Percentiles rank a stretch among this genome's conserved stretches.
These are phyloP conservation scores for Trissolcus basalis DNA, from an alignment of 1,140 invertebrate genomes.

Conservation along the genomic window DNA sequence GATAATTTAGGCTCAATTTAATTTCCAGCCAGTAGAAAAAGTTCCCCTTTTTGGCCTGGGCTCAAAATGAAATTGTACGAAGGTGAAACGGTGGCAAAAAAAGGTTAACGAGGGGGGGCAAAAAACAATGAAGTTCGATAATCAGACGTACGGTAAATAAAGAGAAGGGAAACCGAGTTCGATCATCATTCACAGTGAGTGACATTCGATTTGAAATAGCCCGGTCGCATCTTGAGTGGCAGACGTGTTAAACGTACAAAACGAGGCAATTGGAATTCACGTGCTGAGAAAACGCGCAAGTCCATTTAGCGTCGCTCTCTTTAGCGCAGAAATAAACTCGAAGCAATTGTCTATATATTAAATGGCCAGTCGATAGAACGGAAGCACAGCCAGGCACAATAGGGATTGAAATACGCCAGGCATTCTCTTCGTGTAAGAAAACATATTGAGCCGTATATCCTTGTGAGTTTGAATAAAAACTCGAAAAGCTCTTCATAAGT, in stretches of 20 bases:
- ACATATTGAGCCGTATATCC: conserved; percentile 14
- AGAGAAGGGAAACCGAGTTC: conserved; percentile 23
- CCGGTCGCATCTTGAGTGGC: conserved; percentile 45
- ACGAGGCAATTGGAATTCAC: conserved; percentile 48
- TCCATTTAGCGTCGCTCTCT: conserved; percentile 53
- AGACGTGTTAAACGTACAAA: conserved; percentile 58
- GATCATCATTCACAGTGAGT: conserved; percentile 56
- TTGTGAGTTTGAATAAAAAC: no score
- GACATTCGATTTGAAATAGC: conserved; percentile 55
- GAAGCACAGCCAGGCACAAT: conserved; percentile 41
- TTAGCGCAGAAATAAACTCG: conserved; percentile 55
- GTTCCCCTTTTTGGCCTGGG: no score
- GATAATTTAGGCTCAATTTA: no score
- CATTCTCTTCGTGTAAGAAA: conserved; percentile 43
- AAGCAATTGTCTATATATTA: conserved; percentile 54
- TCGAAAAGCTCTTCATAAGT: no score
- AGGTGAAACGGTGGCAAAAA: background rate
- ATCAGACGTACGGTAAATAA: conserved; percentile 26
- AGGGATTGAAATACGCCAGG: conserved; percentile 40
- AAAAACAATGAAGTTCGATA: conserved; percentile 26
- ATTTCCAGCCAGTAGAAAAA: no score
- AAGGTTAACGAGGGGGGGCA: background rate
- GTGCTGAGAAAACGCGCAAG: conserved; percentile 41
- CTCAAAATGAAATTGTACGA: conserved; percentile 1
- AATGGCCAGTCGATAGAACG: conserved; percentile 56